Percentiles rank a stretch among this genome's conserved stretches.
phyloP scores from a whole-genome alignment of 2,113 vertebrate genomes.

The Anthoscopus minutus region DNA sequence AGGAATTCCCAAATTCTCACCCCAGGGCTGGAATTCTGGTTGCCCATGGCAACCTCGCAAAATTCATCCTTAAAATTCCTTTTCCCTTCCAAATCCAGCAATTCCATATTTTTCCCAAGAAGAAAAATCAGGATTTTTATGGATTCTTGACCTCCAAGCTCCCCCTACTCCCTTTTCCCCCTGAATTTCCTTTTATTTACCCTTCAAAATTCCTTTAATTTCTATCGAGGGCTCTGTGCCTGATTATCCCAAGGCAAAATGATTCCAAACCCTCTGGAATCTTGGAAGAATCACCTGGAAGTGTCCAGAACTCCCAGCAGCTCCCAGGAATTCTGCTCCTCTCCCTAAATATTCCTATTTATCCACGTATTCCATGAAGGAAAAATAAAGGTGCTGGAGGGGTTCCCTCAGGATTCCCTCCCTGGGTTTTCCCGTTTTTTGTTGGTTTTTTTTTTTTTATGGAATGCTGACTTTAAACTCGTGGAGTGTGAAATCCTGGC shows the following conservation, averaged over 20 bases:
- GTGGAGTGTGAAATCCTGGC: neutral
- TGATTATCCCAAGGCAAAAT: neutral
- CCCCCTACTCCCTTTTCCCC: neutral
- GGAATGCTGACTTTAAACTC: neutral
- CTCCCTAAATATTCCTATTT: neutral
- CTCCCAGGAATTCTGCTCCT: neutral
- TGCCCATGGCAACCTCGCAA: slow-evolving; percentile 20
- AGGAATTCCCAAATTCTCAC: neutral
- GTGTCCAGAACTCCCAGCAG: neutral
- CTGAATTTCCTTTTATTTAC: neutral
- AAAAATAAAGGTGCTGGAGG: neutral
- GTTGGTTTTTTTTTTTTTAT: neutral
- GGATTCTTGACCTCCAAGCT: neutral
- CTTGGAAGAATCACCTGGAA: neutral
- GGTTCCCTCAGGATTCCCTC: neutral
- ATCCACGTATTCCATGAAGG: neutral
- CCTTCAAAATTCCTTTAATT: neutral
- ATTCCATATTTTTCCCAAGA: neutral
- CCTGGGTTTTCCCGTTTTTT: neutral
- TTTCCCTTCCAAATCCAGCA: neutral
- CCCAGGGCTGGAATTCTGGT: neutral
- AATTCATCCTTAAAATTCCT: neutral
- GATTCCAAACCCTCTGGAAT: neutral
- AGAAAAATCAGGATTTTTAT: neutral
- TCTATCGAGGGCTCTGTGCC: rapidly evolving